A percentile compares a stretch with the other conserved stretches of the same genome.
phyloP scores from a whole-genome alignment of 1,140 invertebrate genomes.

The Arion vulgaris region DNA sequence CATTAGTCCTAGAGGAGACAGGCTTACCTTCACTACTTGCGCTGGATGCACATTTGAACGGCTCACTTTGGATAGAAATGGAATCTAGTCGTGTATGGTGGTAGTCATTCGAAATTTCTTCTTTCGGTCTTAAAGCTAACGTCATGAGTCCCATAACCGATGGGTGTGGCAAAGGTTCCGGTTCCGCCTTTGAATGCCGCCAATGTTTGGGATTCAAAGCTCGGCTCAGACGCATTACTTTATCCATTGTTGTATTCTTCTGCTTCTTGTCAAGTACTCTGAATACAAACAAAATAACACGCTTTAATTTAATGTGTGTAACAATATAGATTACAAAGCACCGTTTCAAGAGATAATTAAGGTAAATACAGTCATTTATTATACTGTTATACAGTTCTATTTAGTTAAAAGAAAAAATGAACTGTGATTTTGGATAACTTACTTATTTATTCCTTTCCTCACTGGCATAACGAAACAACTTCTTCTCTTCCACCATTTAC shows the following conservation, averaged over 20 bases:
- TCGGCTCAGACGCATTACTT: conserved; percentile 36
- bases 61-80: neutral
- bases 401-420: too few species aligned
- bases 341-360: too few species aligned
- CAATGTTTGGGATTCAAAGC: conserved; percentile 44
- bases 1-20: too few species aligned
- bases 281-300: too few species aligned
- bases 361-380: too few species aligned
- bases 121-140: neutral
- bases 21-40: neutral
- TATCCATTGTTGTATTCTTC: conserved; percentile 33
- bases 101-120: conserved; percentile 15
- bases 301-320: too few species aligned
- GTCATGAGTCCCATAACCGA: conserved; percentile 38
- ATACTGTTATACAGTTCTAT: too few species aligned
- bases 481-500: too few species aligned
- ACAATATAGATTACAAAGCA: too few species aligned
- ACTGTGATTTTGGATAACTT: too few species aligned
- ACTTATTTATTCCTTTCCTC: too few species aligned
- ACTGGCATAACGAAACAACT: too few species aligned
- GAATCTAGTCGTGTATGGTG: neutral
- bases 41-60: neutral
- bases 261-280: conserved; percentile 28
- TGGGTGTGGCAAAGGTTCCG: conserved; percentile 34
- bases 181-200: conserved; percentile 28